A percentile compares a stretch with the other conserved stretches of the same genome.
Conservation (phyloP, 1,140 invertebrate genomes). For the Pinna nobilis region DNA sequence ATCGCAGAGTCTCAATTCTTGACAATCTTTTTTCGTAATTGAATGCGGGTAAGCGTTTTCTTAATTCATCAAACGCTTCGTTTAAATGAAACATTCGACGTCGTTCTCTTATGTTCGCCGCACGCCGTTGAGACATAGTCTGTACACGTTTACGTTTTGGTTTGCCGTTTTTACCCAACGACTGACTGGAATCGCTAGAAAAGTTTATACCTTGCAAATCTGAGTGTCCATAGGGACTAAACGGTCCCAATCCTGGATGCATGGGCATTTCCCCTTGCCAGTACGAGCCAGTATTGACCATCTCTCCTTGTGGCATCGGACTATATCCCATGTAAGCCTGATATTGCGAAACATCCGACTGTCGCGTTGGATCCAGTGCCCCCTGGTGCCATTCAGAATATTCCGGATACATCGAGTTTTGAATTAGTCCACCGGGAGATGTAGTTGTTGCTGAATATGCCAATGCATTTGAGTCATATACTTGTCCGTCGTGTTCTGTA, state of each 20-base stretch:
- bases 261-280: not conserved
- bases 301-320: not conserved
- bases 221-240: not conserved
- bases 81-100: conserved; percentile 73
- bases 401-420: not conserved
- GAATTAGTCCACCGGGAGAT: not conserved
- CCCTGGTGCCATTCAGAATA: conserved; percentile 5
- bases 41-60: conserved; percentile 67
- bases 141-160: conserved; percentile 65
- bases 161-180: conserved; percentile 35
- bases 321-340: conserved; percentile 1
- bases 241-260: not conserved
- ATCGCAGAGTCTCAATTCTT: conserved; percentile 89
- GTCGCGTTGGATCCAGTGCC: too few species aligned
- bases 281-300: not conserved
- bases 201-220: not conserved
- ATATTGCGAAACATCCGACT: not conserved
- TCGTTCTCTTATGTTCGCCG: conserved; percentile 72
- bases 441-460: not conserved
- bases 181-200: not conserved
- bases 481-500: not conserved
- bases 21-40: conserved; percentile 71
- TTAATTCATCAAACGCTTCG: conserved; percentile 70
- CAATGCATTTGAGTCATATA: not conserved
- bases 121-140: conserved; percentile 64